Base-by-base conservation (phyloP, 2,797 vertebrate species). In the Gymnothorax javanicus region DNA sequence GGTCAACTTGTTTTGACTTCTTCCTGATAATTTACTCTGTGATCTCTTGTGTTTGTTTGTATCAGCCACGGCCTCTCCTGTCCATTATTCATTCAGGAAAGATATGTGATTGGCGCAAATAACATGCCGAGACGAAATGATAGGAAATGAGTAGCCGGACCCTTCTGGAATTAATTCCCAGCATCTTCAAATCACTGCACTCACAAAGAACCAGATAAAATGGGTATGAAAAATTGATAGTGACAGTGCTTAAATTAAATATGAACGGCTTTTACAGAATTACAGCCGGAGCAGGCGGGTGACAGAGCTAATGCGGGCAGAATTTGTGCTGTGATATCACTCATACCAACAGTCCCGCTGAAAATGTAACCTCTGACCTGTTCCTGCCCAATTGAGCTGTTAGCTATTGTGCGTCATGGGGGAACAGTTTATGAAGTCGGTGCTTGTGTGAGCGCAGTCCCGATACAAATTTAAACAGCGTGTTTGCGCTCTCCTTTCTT, bases 91-190 rank as follows among this genome's bases (percentile, higher is more conserved):
- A 83, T 87, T 83, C 83, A 50, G 54, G 54, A 83, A 52, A 57
- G 82, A 75, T 13, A 52, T 71, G 64, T 58, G 86, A 87, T 62
- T 87, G 88, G 88, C 89, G 85, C 84, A 87, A 89, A 86, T 85
- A 83, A 89, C 85, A 88, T 88, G 85, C 89, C 83, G 86, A 75
- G 86, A 89, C 90, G 87, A 89, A 91, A 90, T 90, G 88, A 90
- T 89, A 84, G 86, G 88, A 86, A 87, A 90, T 77, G 85, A 57
- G 86, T 89, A 90, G 89, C 56, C 59, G 84, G 86, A 84, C 87
- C 79, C 84, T 86, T 90, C 86, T 88, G 57, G 87, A 91, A 91
- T 91, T 87, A 90, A 87, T 89, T 90, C 69, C 52, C 67, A 54
- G 67, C 17, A 56, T 67, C 56, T 23, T 87, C 86, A 75, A 59